Conservation (phyloP, 2,888 invertebrate species). For the Calameuta idolon region DNA sequence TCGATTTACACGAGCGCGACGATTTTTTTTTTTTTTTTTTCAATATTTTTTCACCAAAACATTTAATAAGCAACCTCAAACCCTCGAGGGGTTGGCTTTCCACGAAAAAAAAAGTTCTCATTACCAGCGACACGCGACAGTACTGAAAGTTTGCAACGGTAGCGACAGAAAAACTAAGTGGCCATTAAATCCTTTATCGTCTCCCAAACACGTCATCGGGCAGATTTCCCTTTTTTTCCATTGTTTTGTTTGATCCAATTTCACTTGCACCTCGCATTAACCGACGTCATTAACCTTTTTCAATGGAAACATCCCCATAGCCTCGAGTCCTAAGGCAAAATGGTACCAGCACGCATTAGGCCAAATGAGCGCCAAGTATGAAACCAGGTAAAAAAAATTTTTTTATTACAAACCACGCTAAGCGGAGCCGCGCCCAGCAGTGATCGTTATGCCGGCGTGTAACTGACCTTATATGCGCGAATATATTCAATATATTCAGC, state of each 20-base stretch:
- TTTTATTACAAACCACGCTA: neutral
- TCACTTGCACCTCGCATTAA: neutral
- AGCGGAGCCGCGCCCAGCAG: neutral
- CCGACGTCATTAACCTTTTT: neutral
- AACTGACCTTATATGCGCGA: neutral
- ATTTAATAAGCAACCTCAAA: conserved; percentile 1
- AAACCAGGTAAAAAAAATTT: neutral
- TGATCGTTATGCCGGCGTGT: neutral
- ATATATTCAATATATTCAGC: neutral
- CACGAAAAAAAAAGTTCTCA: conserved; percentile 8
- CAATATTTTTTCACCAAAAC: neutral
- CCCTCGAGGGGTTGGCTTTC: neutral
- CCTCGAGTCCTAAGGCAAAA: neutral
- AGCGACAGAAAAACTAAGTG: neutral
- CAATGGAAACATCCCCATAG: neutral
- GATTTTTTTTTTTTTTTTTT: neutral
- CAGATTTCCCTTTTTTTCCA: neutral
- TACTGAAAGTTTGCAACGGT: neutral
- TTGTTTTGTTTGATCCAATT: neutral
- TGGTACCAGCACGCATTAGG: neutral
- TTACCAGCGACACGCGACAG: conserved; percentile 17
- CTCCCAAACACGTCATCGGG: neutral
- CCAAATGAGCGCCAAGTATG: neutral
- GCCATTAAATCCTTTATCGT: neutral
- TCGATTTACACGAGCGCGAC: neutral